phyloP scores from a whole-genome alignment of 2,888 invertebrate genomes.

The Phoronis australis region DNA sequence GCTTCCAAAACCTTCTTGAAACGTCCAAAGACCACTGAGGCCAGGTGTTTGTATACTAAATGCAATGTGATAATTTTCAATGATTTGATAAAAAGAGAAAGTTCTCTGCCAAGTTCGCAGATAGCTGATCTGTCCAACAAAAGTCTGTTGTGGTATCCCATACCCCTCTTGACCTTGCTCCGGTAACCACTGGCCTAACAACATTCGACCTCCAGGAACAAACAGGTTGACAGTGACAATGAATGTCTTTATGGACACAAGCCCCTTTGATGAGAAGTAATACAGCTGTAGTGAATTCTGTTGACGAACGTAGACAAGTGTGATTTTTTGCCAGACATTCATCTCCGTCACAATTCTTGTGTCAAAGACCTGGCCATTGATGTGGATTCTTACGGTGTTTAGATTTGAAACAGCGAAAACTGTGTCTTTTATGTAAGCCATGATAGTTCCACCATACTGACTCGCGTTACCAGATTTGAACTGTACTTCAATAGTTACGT shows the following conservation, averaged over 20 bases:
- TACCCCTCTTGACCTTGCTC: neutral
- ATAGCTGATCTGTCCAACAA: neutral
- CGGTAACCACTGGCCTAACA: slow-evolving; percentile 17
- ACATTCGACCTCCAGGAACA: slow-evolving; percentile 12
- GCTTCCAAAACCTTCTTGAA: slow-evolving; percentile 12
- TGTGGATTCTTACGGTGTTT: slow-evolving; percentile 1
- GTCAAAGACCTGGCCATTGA: neutral
- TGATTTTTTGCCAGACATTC: slow-evolving; percentile 17
- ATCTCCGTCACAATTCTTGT: slow-evolving; percentile 1
- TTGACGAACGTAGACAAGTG: slow-evolving; percentile 12
- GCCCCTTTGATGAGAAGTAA: neutral
- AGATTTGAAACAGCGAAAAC: neutral
- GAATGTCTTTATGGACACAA: neutral
- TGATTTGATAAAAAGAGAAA: neutral
- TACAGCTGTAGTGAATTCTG: neutral
- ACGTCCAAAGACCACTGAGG: slow-evolving; percentile 13
- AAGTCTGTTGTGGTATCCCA: neutral
- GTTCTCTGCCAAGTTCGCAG: neutral
- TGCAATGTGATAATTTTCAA: neutral
- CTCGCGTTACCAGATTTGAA: too few relatives aligned
- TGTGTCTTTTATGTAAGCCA: neutral
- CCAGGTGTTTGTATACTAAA: neutral
- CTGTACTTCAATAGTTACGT: neutral
- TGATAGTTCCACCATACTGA: neutral
- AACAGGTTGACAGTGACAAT: neutral